Evolutionary conservation across 2,113 vertebrate species (phyloP), one percentile per base, ranked within the genome.

Genomic region (Salvelinus namaycush): DNA sequence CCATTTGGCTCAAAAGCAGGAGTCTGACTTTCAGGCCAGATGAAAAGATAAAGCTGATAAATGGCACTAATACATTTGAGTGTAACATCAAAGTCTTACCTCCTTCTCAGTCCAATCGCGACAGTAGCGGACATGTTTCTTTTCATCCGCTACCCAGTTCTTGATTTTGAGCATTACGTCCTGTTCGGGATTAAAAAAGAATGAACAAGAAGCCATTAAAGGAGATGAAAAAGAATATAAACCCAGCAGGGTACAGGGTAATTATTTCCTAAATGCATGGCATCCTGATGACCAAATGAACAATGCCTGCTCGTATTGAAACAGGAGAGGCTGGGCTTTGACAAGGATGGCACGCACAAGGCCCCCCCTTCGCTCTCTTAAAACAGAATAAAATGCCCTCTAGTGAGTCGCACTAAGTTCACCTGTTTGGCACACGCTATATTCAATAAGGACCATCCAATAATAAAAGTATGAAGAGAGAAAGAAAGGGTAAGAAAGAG

Each of bases 141-240:
- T 98, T 93, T 98, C 95, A 93, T 97, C 96, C 92, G 94, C 90
- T 89, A 97, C 94, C 96, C 96, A 95, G 90, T 93, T 96, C 95
- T 97, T 97, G 93, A 97, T 96, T 97, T 97, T 97, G 94, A 96
- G 96, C 95, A 97, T 97, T 94, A 96, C 93, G 34, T 98, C 97
- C 97, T 99, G 93, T 34, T 84, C 87, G 90, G 89, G 87, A 95
- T 94, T 92, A 93, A 94, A 92, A 91, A 88, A 88, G 90, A 93
- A 95, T 91, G 94, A 95, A 94, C 93, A 90, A 92, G 95, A 92
- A 94, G 88, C 94, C 92, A 96, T 93, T 93, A 92, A 93, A 93
- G 87, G 85, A 93, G 87, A 93, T 94, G 90, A 93, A 94, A 93
- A 89, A 93, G 92, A 91, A 84, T 90, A 80, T 93, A 93, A 93